Evolutionary conservation across 2,797 vertebrate species (phyloP).

Genomic region (Alosa sapidissima): DNA sequence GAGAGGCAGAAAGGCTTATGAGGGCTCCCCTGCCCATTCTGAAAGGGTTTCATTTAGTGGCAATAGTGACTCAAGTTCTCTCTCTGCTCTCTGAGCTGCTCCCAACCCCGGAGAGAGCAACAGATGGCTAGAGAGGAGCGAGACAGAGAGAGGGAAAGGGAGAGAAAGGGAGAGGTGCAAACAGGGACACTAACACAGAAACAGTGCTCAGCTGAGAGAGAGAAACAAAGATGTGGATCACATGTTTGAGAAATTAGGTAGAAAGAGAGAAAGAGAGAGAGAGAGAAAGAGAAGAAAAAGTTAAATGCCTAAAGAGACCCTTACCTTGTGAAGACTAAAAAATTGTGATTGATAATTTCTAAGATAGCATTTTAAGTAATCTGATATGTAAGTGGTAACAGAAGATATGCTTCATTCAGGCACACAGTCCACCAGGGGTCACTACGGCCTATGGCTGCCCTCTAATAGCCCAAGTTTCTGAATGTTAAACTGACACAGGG

Average conservation of each 20-base stretch:
- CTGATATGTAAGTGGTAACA: too few species aligned
- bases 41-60: slow-evolving; percentile 58
- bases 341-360: too few species aligned
- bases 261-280: slow-evolving; percentile 57
- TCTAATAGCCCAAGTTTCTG: neutral
- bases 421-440: slow-evolving; percentile 58
- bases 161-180: neutral
- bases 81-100: slow-evolving; percentile 24
- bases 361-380: too few species aligned
- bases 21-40: slow-evolving; percentile 46
- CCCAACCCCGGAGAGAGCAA: slow-evolving; percentile 27
- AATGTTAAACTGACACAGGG: neutral
- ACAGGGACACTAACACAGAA: neutral
- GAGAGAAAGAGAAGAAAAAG: slow-evolving; percentile 62
- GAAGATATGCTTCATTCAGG: slow-evolving; percentile 29
- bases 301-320: slow-evolving; percentile 25
- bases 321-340: neutral
- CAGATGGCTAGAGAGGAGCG: neutral
- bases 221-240: neutral
- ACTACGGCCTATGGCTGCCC: slow-evolving; percentile 31
- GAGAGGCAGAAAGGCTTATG: neutral
- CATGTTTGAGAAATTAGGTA: slow-evolving; percentile 54
- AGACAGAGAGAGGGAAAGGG: slow-evolving; percentile 2
- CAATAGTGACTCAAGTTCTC: slow-evolving; percentile 45
- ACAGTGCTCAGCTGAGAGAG: neutral